Percentiles rank a stretch among this genome's conserved stretches.
phyloP scores from a whole-genome alignment of 1,140 invertebrate genomes.

The Lucilia cuprina region DNA sequence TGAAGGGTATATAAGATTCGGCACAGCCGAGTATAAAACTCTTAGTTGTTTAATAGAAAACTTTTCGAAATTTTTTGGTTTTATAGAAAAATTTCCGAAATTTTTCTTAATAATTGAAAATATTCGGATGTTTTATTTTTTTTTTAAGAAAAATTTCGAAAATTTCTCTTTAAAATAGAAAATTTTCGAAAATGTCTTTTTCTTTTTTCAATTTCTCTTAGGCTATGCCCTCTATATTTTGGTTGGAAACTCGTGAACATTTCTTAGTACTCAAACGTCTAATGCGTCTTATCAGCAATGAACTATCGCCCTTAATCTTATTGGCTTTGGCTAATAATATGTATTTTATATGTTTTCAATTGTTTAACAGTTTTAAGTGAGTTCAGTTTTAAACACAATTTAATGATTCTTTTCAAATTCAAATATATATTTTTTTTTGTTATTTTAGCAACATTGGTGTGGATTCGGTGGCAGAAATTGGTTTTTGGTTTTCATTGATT shows the following conservation, averaged over 20 bases:
- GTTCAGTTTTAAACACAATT: neutral
- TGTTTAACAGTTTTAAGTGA: slow-evolving; percentile 59
- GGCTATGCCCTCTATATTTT: slow-evolving; percentile 68
- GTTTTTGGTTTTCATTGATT: slow-evolving; percentile 71
- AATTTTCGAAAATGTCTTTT: too few species aligned
- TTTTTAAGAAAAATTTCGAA: too few species aligned
- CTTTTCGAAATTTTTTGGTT: too few species aligned
- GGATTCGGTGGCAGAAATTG: slow-evolving; percentile 60
- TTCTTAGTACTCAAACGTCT: slow-evolving; percentile 72
- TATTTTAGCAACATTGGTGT: slow-evolving; percentile 54
- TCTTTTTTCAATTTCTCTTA: slow-evolving; percentile 49
- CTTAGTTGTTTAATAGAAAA: too few species aligned
- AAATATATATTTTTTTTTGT: neutral
- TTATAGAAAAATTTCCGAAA: too few species aligned
- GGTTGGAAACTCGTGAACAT: slow-evolving; percentile 62
- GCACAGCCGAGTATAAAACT: too few species aligned
- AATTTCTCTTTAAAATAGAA: too few species aligned
- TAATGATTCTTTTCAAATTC: neutral
- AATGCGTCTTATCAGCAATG: slow-evolving; percentile 70
- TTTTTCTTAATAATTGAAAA: too few species aligned
- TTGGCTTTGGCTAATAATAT: slow-evolving; percentile 57
- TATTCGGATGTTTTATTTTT: too few species aligned
- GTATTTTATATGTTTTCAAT: slow-evolving; percentile 60
- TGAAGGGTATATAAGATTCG: too few species aligned
- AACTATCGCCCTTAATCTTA: slow-evolving; percentile 58